These are phyloP conservation scores for human DNA, from an alignment of 2,113 vertebrate species.

Conservation along the genomic window DNA sequence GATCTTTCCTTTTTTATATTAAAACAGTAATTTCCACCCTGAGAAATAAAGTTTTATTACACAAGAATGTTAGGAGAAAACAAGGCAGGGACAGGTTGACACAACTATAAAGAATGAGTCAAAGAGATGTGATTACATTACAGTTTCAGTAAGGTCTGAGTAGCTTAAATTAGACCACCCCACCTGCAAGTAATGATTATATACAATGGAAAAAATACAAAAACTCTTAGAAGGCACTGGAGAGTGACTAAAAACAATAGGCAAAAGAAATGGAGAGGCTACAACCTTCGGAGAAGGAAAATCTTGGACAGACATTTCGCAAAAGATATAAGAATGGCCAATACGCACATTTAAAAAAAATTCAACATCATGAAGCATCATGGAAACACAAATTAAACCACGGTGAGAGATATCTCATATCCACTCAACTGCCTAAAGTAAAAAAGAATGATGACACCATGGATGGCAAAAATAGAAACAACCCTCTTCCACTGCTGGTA, in stretches of 20 bases:
- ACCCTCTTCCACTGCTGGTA: background rate
- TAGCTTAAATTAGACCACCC: background rate
- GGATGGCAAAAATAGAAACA: background rate
- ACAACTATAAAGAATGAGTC: background rate
- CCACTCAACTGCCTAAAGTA: background rate
- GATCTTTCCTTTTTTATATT: background rate
- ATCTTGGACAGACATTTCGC: background rate
- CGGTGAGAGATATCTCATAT: background rate
- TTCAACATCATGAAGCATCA: background rate
- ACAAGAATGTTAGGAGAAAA: background rate
- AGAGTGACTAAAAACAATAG: background rate
- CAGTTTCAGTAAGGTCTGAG: background rate
- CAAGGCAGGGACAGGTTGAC: background rate
- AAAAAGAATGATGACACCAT: background rate
- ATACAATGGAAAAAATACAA: background rate
- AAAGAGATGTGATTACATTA: background rate
- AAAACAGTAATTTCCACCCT: background rate
- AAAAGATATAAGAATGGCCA: background rate
- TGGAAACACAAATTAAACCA: background rate
- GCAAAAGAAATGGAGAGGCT: background rate
- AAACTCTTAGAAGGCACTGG: background rate
- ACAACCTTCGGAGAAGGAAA: background rate
- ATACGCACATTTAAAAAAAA: background rate
- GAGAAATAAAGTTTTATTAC: background rate
- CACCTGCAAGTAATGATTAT: background rate